Base-by-base conservation (phyloP, 1,140 invertebrate genomes). In the Ganaspis sp. region DNA sequence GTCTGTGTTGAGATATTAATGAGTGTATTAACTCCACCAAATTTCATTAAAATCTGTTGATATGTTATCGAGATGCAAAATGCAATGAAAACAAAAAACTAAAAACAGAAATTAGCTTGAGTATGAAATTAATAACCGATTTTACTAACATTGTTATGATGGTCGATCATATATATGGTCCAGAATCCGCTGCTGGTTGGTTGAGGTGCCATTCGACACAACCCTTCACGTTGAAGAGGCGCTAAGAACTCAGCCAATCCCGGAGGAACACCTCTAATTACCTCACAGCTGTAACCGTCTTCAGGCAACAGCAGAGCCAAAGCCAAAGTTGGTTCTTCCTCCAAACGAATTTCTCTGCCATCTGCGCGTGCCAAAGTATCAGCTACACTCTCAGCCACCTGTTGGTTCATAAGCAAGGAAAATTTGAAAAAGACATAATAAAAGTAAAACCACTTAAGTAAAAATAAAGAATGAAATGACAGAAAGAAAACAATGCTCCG, bases 241-340 rank as follows among this genome's bases (percentile, higher is more conserved):
- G 95, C 94, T 23, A 99, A 91, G 88, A 99, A 99, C 87, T 99
- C 98, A 0, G 96, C 95, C 23, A 99, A 91, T 6, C 97, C 97
- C n/a, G 95, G 95, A 19, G 98, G 98, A 64, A 98, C 95, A 38
- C 98, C 98, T 70, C 96, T 92, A 64, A 98, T 97, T 49, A 99
- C 96, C 91, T 99, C 98, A 91, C 98, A 98, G 85, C 98, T 98
- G 92, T 99, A 99, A 12, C 98, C 98, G 92, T 99, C 98, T 87
- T 99, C 98, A 0, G 99, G 99, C 12, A 99, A 92, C 5, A 99
- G 91, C 72, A 99, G 95, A 4, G 97, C 97, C 17, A 99, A 92
- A 82, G 96, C 95, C 19, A 99, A 93, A 82, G 97, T 95, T 11
- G 94, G 93, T 85, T 97, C 97, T 90, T 99, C 99, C 83, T 95